phyloP scores from a whole-genome alignment of 2,113 vertebrate species.

The Procavia capensis region DNA sequence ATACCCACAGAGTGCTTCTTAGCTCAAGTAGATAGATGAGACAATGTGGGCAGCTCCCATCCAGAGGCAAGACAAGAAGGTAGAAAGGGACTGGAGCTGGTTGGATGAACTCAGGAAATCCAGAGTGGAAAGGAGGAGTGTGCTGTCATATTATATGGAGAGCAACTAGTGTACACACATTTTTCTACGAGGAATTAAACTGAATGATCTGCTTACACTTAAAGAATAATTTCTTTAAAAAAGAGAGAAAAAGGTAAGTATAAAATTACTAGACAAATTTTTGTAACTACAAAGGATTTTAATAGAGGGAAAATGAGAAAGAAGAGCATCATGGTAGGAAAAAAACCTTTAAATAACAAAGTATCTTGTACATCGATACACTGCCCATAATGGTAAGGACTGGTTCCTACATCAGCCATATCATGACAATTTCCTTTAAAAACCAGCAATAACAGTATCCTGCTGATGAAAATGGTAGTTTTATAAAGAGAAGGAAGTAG shows the following conservation, averaged over 20 bases:
- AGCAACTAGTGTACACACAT: too few species aligned
- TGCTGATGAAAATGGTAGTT: background rate
- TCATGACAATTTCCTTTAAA: background rate
- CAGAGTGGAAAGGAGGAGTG: too few species aligned
- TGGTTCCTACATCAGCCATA: background rate
- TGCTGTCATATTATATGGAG: too few species aligned
- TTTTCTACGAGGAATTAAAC: too few species aligned
- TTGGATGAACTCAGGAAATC: too few species aligned
- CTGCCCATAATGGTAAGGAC: accelerated
- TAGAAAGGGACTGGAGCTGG: too few species aligned
- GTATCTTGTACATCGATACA: accelerated
- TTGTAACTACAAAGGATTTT: slow-evolving; percentile 44
- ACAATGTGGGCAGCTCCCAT: too few species aligned
- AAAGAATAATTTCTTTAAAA: too few species aligned
- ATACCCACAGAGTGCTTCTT: too few species aligned
- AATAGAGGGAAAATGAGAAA: background rate
- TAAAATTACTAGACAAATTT: background rate
- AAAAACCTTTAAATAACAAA: background rate
- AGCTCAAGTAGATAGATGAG: too few species aligned
- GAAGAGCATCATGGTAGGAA: background rate
- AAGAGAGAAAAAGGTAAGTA: slow-evolving; percentile 53
- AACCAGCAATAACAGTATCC: background rate
- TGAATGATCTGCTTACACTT: too few species aligned
- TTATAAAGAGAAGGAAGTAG: background rate
- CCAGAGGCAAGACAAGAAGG: too few species aligned